Conservation (phyloP, 2,888 invertebrate species). For the Oxycera nigricornis region DNA sequence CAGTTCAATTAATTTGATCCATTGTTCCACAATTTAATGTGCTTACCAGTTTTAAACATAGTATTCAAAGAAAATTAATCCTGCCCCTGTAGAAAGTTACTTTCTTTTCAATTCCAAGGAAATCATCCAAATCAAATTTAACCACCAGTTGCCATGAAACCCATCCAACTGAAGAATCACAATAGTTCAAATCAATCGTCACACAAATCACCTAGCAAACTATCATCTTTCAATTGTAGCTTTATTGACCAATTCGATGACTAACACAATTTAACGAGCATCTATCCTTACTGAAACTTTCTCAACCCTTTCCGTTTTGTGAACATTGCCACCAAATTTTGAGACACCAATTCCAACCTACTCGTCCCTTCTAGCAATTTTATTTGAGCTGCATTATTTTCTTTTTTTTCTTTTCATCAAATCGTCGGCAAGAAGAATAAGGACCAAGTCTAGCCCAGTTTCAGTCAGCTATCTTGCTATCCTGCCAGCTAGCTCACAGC, state of each 20-base stretch:
- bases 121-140: not conserved
- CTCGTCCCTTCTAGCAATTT: not conserved
- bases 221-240: slow-evolving; percentile 1
- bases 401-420: not conserved
- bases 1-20: too few species aligned
- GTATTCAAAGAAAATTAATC: too few species aligned
- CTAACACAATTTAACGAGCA: not conserved
- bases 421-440: not conserved
- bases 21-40: too few species aligned
- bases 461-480: not conserved
- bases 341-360: not conserved
- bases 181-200: not conserved
- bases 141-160: not conserved
- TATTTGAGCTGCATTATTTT: not conserved
- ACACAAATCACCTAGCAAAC: slow-evolving; percentile 9
- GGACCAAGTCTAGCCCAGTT: not conserved
- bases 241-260: slow-evolving; percentile 17
- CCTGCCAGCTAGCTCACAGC: not conserved
- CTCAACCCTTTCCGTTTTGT: too few species aligned
- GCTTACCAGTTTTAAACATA: too few species aligned
- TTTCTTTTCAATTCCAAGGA: too few species aligned
- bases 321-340: too few species aligned
- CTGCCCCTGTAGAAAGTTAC: too few species aligned
- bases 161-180: not conserved
- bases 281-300: not conserved